Conservation (phyloP, 2,113 vertebrate genomes). For the Erinaceus europaeus region DNA sequence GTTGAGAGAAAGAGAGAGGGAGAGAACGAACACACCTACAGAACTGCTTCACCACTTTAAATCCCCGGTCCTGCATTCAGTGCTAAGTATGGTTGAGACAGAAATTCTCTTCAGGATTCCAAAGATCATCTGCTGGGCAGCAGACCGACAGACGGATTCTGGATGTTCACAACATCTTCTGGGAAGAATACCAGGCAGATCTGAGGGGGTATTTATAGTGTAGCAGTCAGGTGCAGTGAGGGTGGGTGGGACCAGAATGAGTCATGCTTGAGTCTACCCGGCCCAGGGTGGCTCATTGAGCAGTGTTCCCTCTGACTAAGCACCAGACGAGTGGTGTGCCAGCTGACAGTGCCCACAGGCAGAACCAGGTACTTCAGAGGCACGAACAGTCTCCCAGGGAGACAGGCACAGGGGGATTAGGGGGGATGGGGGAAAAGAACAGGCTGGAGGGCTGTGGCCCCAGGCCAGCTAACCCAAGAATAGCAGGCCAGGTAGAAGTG, state of each 20-base stretch:
- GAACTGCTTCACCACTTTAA: no score
- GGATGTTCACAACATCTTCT: constrained; percentile 1
- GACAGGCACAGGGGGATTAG: background rate
- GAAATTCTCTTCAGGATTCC: background rate
- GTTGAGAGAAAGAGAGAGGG: no score
- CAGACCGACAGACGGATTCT: background rate
- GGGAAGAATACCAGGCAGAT: constrained; percentile 1
- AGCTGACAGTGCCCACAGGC: background rate
- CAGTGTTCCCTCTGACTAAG: background rate
- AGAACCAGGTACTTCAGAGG: background rate
- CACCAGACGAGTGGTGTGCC: background rate
- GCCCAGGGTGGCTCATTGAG: background rate
- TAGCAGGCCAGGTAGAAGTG: background rate
- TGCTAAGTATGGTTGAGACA: background rate
- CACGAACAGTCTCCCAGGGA: background rate
- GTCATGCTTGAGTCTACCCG: constrained; percentile 38
- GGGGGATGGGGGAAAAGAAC: background rate
- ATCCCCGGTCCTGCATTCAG: background rate
- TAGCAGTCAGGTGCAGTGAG: background rate
- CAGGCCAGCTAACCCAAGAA: background rate
- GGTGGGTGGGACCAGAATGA: constrained; percentile 10
- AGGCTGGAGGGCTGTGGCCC: background rate
- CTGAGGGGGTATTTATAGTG: constrained; percentile 47
- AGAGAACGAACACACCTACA: no score
- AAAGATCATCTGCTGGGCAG: background rate